Evolutionary conservation across 2,113 vertebrate genomes (phyloP).

Genomic region (Octodon degus): DNA sequence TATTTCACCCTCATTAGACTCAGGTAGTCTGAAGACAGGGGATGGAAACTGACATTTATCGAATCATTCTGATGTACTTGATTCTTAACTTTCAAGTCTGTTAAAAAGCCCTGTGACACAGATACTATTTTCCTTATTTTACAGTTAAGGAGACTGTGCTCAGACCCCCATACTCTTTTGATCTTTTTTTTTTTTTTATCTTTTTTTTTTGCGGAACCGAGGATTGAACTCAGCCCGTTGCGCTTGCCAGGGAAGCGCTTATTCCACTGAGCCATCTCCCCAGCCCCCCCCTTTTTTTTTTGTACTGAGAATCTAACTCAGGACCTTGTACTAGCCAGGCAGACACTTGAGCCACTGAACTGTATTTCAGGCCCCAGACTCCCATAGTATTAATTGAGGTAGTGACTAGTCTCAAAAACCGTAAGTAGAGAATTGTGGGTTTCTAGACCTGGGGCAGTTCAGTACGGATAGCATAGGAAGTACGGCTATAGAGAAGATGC

Average conservation of each 20-base stretch:
- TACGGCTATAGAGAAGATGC: neutral
- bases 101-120: neutral
- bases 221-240: too few relatives aligned
- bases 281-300: too few relatives aligned
- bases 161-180: neutral
- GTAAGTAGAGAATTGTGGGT: neutral
- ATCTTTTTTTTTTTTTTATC: too few relatives aligned
- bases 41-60: slow-evolving; percentile 40
- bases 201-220: too few relatives aligned
- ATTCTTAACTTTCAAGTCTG: neutral
- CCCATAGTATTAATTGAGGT: neutral
- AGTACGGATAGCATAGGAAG: neutral
- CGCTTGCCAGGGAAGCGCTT: too few relatives aligned
- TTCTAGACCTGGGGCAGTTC: neutral
- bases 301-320: too few relatives aligned
- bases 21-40: neutral
- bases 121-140: slow-evolving; percentile 3
- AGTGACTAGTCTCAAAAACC: neutral
- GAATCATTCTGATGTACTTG: neutral
- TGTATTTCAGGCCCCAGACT: too few relatives aligned
- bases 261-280: too few relatives aligned
- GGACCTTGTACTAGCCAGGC: too few relatives aligned
- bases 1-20: slow-evolving; percentile 39
- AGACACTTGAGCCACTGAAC: too few relatives aligned
- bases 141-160: neutral